These are phyloP conservation scores for Drosophila nikananu DNA, from an alignment of 1,140 invertebrate genomes.

Conservation along the genomic window DNA sequence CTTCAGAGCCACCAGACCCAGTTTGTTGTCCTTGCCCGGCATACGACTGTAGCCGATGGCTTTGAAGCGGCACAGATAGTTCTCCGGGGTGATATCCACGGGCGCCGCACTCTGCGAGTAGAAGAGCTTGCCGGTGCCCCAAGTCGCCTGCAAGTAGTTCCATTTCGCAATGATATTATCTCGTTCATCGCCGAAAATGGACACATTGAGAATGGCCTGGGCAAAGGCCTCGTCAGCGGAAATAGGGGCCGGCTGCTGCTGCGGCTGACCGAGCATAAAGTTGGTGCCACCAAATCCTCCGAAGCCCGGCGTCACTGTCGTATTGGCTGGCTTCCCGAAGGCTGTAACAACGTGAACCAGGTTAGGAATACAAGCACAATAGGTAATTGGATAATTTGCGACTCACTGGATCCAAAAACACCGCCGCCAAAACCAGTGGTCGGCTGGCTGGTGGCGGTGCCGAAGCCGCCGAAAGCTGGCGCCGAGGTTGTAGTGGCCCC, in stretches of 20 bases:
- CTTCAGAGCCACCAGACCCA: slow-evolving; percentile 93
- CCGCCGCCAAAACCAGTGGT: slow-evolving; percentile 86
- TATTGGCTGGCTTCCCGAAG: slow-evolving; percentile 74
- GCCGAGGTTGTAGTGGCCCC: slow-evolving; percentile 85
- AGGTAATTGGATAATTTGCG: background rate
- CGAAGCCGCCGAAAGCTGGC: slow-evolving; percentile 86
- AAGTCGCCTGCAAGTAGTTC: slow-evolving; percentile 97
- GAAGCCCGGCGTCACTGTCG: slow-evolving; percentile 85
- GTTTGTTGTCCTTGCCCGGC: slow-evolving; percentile 93
- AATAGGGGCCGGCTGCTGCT: slow-evolving; percentile 87
- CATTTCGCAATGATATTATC: slow-evolving; percentile 96
- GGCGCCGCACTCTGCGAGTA: slow-evolving; percentile 90
- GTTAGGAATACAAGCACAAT: slow-evolving; percentile 16
- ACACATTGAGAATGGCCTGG: slow-evolving; percentile 93
- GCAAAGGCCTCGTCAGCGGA: slow-evolving; percentile 90
- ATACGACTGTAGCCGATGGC: slow-evolving; percentile 95
- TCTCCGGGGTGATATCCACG: slow-evolving; percentile 94
- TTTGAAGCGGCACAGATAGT: slow-evolving; percentile 96
- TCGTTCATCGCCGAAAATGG: slow-evolving; percentile 96
- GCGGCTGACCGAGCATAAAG: slow-evolving; percentile 86
- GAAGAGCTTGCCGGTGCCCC: slow-evolving; percentile 93
- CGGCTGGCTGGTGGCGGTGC: slow-evolving; percentile 45
- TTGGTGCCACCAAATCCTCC: slow-evolving; percentile 86
- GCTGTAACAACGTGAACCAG: slow-evolving; percentile 38
- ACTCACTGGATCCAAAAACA: slow-evolving; percentile 70